These are phyloP conservation scores for Bovichtus diacanthus DNA, from an alignment of 2,797 vertebrate species.

Conservation along the genomic window DNA sequence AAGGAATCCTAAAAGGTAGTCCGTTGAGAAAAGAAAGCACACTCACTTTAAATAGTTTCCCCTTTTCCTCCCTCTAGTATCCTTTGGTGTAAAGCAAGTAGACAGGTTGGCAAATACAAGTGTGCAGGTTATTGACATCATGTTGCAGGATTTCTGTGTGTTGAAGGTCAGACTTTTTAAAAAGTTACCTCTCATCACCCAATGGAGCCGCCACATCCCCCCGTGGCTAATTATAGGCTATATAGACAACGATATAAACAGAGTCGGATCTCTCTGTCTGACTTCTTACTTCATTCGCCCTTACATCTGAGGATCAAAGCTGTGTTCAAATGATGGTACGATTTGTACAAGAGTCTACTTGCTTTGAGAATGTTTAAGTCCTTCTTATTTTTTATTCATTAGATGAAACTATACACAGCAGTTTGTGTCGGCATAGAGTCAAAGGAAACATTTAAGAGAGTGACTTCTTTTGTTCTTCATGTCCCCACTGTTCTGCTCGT, in stretches of 20 bases:
- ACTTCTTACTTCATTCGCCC: not conserved
- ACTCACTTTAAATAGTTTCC: not conserved
- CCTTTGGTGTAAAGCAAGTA: constrained; percentile 17
- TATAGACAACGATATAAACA: not conserved
- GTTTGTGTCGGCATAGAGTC: not conserved
- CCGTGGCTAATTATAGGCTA: no score
- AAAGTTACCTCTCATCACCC: constrained; percentile 10
- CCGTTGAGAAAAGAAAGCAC: not conserved
- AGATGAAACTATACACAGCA: not conserved
- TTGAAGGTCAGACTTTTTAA: constrained; percentile 29
- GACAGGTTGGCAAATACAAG: constrained; percentile 40
- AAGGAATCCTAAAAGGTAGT: not conserved
- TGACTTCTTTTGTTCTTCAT: not conserved
- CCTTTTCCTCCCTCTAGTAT: not conserved
- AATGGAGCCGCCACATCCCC: constrained; percentile 4
- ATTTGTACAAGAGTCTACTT: not conserved
- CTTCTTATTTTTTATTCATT: not conserved
- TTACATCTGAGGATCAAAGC: not conserved
- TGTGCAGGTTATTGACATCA: constrained; percentile 45
- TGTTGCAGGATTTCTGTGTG: constrained; percentile 26
- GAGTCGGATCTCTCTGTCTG: not conserved
- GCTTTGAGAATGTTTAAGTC: constrained; percentile 3
- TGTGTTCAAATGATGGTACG: not conserved
- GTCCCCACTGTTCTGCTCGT: not conserved
- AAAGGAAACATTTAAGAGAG: not conserved